Evolutionary conservation across 1,140 invertebrate species (phyloP), one percentile per base, ranked within the genome.

Genomic region (Meloidogyne floridensis): DNA sequence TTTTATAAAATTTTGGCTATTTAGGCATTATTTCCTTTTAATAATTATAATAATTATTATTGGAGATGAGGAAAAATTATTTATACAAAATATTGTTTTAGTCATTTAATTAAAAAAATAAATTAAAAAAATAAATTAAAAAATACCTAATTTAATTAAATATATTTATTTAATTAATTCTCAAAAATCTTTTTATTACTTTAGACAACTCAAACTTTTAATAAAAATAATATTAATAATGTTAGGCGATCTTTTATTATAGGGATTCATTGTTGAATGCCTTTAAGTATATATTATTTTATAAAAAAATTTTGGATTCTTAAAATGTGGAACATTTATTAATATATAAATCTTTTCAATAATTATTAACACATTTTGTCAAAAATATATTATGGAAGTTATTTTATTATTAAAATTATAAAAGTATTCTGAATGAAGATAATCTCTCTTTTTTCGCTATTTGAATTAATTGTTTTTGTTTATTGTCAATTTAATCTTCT

Each of bases 251-350:
- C n/a, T 65, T 65, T 65, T 65, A 32, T 32, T 32, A 65, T 47
- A 47, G 15, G 59, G 59, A 65, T 65, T 65, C 59, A n/a, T n/a
- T 65, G n/a, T 65, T 59, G 56, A 13, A 13, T 13, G 56, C 15
- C 3, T 13, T 13, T 59, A 59, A 5, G 13, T 15, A 15, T 5
- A 3, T 53, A 53, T 53, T 53, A 11, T 9, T 56, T 32, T 32
- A 32, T 32, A 32, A 32, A 32, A 32, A 32, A 32, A 32, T 15
- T 59, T 59, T 65, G 59, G n/a, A 65, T n/a, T 5, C 8, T 18
- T 53, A 18, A 73, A 47, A n/a, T 51, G 32, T 72, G 72, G 72
- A 72, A 42, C 32, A 72, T 72, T 72, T 72, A 43, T 72, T 43
- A 42, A 42, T 47, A 47, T 42, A 73, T 47, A 32, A 32, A 32